Conservation (phyloP, 2,888 invertebrate genomes). For the Drosophila nr. fundita region DNA sequence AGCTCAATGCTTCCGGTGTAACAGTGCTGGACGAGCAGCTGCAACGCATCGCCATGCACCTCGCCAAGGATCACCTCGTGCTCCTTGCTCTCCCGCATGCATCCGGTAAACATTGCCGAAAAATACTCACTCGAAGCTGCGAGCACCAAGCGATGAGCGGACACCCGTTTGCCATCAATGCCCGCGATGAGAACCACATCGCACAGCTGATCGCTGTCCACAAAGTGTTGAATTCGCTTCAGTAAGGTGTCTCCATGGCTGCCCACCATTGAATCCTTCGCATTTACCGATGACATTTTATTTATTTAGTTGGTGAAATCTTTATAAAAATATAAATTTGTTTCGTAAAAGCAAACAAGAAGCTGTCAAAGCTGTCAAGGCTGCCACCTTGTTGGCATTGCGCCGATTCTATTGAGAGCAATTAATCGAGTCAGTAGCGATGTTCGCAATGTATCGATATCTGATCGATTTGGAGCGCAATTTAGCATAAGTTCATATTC, state of each 20-base stretch:
- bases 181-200: not conserved
- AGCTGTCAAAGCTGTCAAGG: not conserved
- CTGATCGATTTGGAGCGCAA: no score
- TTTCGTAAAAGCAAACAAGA: not conserved
- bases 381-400: not conserved
- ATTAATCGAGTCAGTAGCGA: not conserved
- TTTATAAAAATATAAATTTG: not conserved
- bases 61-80: constrained; percentile 93
- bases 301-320: not conserved
- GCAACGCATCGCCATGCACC: constrained; percentile 94
- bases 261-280: not conserved
- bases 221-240: not conserved
- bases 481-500: no score
- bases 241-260: not conserved
- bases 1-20: constrained; percentile 93
- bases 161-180: constrained; percentile 85
- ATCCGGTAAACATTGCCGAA: constrained; percentile 97
- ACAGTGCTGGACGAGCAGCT: constrained; percentile 94
- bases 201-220: not conserved
- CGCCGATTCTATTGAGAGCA: not conserved
- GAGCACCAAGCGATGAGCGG: constrained; percentile 94
- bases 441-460: not conserved
- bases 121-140: constrained; percentile 97
- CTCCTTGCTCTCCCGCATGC: constrained; percentile 92
- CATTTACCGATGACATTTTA: not conserved